Evolutionary conservation across 2,888 invertebrate species (phyloP), one percentile per base, ranked within the genome.

Genomic region (Metallyticus violacea): DNA sequence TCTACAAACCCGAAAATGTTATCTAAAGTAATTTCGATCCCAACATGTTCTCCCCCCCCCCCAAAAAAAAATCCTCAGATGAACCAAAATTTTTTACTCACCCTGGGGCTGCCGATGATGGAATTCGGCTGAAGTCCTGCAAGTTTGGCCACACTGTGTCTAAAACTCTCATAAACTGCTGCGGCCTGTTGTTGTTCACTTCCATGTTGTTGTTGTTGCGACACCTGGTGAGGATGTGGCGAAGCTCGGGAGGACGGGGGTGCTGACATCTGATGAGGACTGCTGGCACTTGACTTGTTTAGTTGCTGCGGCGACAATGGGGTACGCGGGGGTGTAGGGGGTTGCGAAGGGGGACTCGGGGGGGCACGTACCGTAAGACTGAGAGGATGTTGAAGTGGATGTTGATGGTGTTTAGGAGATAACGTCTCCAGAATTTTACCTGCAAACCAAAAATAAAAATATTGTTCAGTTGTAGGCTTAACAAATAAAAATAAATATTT

Each of bases 291-390:
- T 26, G 85, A 81, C 81, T 86, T 81, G 80, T 79, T 62, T 22
- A 62, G 77, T 9, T 83, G 80, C 85, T 89, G 88, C 7, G 92
- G 92, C 2, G 92, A 92, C 40, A 92, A 90, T 28, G 93, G 93
- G 2, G 93, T 93, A 86, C 92, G 91, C n/a, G 93, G 93, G 3
- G 93, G 93, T 26, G 93, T 93, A 15, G 93, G 93, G 6, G 93
- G 93, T 89, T 93, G 92, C n/a, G 91, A 91, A 9, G 91, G 91
- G 15, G 92, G 92, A 15, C 80, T 85, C 15, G 85, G 85, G 5
- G 87, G 85, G 28, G 62, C 78, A 77, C 79, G 40, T n/a, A 79
- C 40, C 9, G 86, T 77, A n/a, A 79, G 28, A 82, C 79, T 27
- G 9, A 82, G 86, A 77, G 78, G 87, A 7, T 86, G 79, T 62